Conservation (phyloP, 2,888 invertebrate genomes). For the Ditylenchus weischeri region DNA sequence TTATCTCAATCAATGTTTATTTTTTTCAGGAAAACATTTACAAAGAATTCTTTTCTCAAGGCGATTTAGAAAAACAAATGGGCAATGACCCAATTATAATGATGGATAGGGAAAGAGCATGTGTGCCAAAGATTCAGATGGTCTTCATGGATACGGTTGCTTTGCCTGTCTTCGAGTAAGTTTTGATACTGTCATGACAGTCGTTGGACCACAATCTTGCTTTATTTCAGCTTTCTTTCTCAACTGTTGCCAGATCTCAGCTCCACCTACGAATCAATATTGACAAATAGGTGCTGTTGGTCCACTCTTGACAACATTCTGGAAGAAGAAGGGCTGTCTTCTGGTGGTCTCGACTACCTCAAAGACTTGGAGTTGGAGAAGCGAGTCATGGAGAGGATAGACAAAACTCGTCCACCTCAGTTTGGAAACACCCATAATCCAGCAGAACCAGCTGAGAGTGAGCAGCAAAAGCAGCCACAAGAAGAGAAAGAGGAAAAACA, state of each 20-base stretch:
- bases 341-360: constrained; percentile 45
- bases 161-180: constrained; percentile 64
- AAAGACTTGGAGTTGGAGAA: constrained; percentile 42
- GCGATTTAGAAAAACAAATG: constrained; percentile 77
- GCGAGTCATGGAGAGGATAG: constrained; percentile 2
- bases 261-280: constrained; percentile 48
- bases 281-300: constrained; percentile 52
- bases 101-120: constrained; percentile 79
- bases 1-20: background rate
- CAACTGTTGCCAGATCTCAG: constrained; percentile 48
- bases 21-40: constrained; percentile 69
- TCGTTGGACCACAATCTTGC: background rate
- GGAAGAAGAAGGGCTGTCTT: constrained; percentile 31
- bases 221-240: constrained; percentile 45
- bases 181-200: background rate
- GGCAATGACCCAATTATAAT: constrained; percentile 72
- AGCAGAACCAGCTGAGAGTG: background rate
- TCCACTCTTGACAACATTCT: constrained; percentile 39
- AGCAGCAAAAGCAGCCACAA: too few relatives aligned
- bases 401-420: background rate
- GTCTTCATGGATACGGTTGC: constrained; percentile 70
- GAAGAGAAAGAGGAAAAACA: too few relatives aligned
- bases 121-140: constrained; percentile 77
- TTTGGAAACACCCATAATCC: background rate
- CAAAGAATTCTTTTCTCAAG: constrained; percentile 81